Evolutionary conservation across 1,140 invertebrate genomes (phyloP), one percentile per base, ranked within the genome.

Genomic region (Drosophila truncata): DNA sequence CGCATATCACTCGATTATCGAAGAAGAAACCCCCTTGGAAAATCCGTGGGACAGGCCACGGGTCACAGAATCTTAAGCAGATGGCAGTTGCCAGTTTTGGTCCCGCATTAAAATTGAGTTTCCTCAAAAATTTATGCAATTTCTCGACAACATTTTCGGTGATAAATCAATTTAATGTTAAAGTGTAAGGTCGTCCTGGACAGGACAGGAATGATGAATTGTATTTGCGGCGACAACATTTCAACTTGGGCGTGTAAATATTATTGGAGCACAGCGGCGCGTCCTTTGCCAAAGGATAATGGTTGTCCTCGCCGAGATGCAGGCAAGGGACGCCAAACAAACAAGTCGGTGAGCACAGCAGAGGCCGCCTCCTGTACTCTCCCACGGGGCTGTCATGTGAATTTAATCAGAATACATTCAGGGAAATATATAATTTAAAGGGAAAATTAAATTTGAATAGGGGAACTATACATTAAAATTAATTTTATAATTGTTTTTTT

Each of bases 131-230:
- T 87, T 60, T 66, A 85, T 87, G 74, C 79, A 87, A 78, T 86
- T 75, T 47, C 37, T 69, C 54, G 65, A 66, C 58, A 69, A 63
- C 58, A 52, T 82, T 63, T 47, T 87, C 29, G 76, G 83, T 71
- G 58, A 86, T 86, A 86, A 87, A 86, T 86, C 82, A 86, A 87
- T 82, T 86, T 85, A 67, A 42, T 72, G 71, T 57, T 69, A 67
- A 67, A 67, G 63, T 44, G 66, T 44, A 35, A 31, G 60, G 41
- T 14, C 35, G 37, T 16, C 31, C 20, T 35, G 57, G 63, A 63
- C 75, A 75, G 27, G 55, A 74, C 75, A 75, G 27, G 55, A 74
- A 83, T 90, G 82, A 85, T 88, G 77, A 79, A 88, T 88, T 70
- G 78, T 90, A 84, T 88, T 84, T 88, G 81, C 62, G 69, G 66